These are phyloP conservation scores for Anodontia alba DNA, from an alignment of 2,888 invertebrate genomes.

Conservation along the genomic window DNA sequence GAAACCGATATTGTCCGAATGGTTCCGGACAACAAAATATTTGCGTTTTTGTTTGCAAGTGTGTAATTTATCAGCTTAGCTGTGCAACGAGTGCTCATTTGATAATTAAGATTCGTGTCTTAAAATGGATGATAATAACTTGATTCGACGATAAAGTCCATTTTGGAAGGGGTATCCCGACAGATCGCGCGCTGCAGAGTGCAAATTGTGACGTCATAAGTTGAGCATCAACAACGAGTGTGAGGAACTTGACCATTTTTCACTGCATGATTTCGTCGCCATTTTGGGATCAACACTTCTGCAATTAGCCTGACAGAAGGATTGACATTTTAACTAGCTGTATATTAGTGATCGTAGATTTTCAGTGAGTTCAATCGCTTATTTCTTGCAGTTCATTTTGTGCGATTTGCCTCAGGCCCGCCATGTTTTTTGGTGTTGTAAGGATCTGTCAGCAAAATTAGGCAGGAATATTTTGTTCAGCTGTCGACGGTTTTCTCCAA, in stretches of 20 bases:
- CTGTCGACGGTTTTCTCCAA: background rate
- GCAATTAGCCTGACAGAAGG: conserved; percentile 30
- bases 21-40: conserved; percentile 23
- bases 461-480: background rate
- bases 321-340: conserved; percentile 35
- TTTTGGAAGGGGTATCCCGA: conserved; percentile 53
- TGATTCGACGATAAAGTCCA: background rate
- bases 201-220: conserved; percentile 75
- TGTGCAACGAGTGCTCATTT: background rate
- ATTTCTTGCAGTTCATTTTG: conserved; percentile 57
- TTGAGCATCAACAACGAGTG: conserved; percentile 79
- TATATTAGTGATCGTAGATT: conserved; percentile 22
- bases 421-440: conserved; percentile 56
- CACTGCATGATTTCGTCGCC: conserved; percentile 62
- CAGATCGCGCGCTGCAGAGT: conserved; percentile 68
- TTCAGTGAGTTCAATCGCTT: conserved; percentile 47
- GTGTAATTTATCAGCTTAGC: background rate
- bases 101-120: background rate
- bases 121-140: background rate
- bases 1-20: conserved; percentile 22
- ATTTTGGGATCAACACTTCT: conserved; percentile 50
- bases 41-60: background rate
- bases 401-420: conserved; percentile 58
- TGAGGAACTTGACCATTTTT: conserved; percentile 58
- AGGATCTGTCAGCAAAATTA: conserved; percentile 6